Evolutionary conservation across 2,888 invertebrate species (phyloP), one percentile per base, ranked within the genome.

Genomic region (Pachliopta kotzebuea): DNA sequence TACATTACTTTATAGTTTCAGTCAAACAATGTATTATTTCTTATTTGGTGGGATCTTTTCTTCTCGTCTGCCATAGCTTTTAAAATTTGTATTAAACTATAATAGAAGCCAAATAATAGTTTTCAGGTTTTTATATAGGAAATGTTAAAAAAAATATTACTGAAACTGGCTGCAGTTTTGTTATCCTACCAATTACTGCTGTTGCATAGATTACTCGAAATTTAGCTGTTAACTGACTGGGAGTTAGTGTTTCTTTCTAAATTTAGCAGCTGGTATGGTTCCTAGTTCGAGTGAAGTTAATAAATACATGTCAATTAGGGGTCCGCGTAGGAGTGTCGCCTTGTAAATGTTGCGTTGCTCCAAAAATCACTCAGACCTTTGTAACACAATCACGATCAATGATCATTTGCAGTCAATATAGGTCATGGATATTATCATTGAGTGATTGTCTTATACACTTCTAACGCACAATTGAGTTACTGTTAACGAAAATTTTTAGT

Each of bases 261-360:
- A 91, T 89, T 88, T 91, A 92, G 88, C 89, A 88, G 90, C 90
- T 89, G 91, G 86, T 89, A 92, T 90, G 89, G 92, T 92, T 92
- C 92, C 92, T 92, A 92, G 91, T 86, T 88, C 85, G 88, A 88
- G 90, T 90, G 88, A 90, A 89, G 86, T 86, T 86, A 79, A 74
- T 80, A 83, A 26, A 87, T 77, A 88, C 81, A 89, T 91, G 92
- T 92, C 92, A 92, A 92, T 92, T 92, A 92, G 90, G 85, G 89
- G 88, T 89, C 85, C 84, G 89, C 89, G 85, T 89, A 84, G 79
- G 80, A 78, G 90, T 90, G 91, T 90, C 91, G 91, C 88, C 90
- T 88, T 88, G 57, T 55, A 63, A 54, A 24, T 63, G 55, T 70
- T 73, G 71, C 73, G 70, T 75, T 73, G 70, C 73, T 71, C 69